Base-by-base conservation (phyloP, 1,140 invertebrate genomes). In the Chelonus insularis region DNA sequence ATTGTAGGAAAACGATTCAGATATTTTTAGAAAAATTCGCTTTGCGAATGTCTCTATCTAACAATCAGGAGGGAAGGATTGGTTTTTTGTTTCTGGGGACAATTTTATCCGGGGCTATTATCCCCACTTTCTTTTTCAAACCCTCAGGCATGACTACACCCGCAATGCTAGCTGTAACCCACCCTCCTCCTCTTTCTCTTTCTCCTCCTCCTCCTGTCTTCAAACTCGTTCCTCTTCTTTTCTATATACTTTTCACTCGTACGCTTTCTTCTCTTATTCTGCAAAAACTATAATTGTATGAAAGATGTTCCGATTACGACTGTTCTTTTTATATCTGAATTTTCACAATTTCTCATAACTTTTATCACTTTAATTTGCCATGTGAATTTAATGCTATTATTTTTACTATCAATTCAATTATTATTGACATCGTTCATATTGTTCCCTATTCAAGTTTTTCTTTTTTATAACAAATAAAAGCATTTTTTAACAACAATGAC, bases 241-340 rank as follows among this genome's bases (percentile, higher is more conserved):
- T 56, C 14, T 43, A 51, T 54, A 34, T 36, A 55, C 69, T 58
- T 62, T 65, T 60, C 51, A 54, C 54, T 54, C 58, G 43, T 51
- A 41, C 45, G 12, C 41, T 67, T 60, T 36, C 61, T 47, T 37
- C 25, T 41, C 57, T 36, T 37, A 39, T 34, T 50, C 50, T 50
- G 65, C 68, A 77, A 77, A 79, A 76, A 76, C 66, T 64, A 67
- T 78, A 77, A 79, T 78, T 78, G 77, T 70, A 70, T 78, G 70
- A 77, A 77, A 74, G 67, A 71, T 71, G 68, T 69, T 66, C 66
- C 62, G 51, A 48, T 67, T 55, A 29, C 25, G 3, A 29, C 3
- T 29, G 25, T 29, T 29, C 25, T 29, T 29, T 29, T 29, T 29
- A 7, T n/a, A n/a, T n/a, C n/a, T 29, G 25, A 29, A 29, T 29